Evolutionary conservation across 37 sponge, comb jelly and placozoan genomes (phyloP), one percentile per base, ranked within the genome.

Genomic region (Cliona cf. orientalis): DNA sequence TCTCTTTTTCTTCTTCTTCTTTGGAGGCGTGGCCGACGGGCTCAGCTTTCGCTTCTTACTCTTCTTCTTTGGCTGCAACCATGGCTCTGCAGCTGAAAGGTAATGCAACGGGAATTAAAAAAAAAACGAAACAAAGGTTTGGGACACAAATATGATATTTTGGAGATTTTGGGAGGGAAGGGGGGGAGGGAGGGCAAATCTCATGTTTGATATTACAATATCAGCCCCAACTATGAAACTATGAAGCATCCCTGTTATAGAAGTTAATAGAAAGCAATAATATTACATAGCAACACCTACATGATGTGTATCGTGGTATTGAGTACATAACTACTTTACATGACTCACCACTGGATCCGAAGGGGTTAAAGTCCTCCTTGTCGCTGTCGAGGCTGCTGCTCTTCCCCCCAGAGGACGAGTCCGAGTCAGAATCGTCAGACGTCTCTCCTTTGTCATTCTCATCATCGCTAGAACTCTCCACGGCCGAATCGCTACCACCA

Each of bases 401-500:
- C 58, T 69, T 44, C 46, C 33, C 72, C 0, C 41, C 53, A 2
- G 37, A 28, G 25, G 43, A 45, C 34, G 76, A 66, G 26, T 57
- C 55, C 5, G 38, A 35, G 5, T 43, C 72, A 25, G 43, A 79
- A 1, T 33, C 6, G n/a, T 41, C 35, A 9, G n/a, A 45, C 37
- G 58, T 66, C 44, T 40, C 68, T 45, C 45, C 81, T n/a, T n/a
- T n/a, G n/a, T n/a, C n/a, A n/a, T n/a, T n/a, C 65, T 53, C 78
- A 5, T 81, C 88, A 41, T 81, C 82, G 29, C 65, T 62, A 57
- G 90, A 83, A 59, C 81, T 80, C 71, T 87, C 88, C 56, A 89
- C 80, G 23, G 90, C 90, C 26, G 84, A 84, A 75, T 92, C 93
- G 80, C 85, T 87, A 31, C 83, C 69, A 11, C 78, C 84, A 17